phyloP scores from a whole-genome alignment of 1,140 invertebrate species.

The Physella acuta region DNA sequence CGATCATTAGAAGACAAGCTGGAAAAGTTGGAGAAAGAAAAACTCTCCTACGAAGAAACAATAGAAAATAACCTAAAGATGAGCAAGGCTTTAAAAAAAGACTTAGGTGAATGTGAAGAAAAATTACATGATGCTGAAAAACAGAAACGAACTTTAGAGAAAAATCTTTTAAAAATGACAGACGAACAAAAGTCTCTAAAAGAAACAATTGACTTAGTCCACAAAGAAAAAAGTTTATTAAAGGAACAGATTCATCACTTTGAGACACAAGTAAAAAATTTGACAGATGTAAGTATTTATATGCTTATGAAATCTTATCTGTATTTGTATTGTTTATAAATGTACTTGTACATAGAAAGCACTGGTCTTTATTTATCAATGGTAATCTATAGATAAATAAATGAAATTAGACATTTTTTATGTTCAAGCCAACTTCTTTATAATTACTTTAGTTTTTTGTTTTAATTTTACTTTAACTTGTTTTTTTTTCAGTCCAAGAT shows the following conservation, averaged over 20 bases:
- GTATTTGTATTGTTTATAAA: too few relatives aligned
- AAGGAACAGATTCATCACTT: not conserved
- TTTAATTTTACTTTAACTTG: not conserved
- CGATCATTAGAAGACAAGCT: not conserved
- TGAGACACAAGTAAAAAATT: not conserved
- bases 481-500: not conserved
- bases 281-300: too few relatives aligned
- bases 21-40: conserved; percentile 11
- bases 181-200: not conserved
- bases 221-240: not conserved
- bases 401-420: too few relatives aligned
- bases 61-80: not conserved
- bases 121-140: conserved; percentile 7
- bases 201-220: conserved; percentile 3
- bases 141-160: conserved; percentile 4
- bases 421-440: not conserved
- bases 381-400: too few relatives aligned
- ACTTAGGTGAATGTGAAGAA: conserved; percentile 17
- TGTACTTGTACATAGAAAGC: too few relatives aligned
- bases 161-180: not conserved
- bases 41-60: not conserved
- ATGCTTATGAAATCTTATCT: too few relatives aligned
- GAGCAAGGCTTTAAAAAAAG: not conserved
- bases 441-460: not conserved
- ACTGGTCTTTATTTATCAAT: too few relatives aligned